Percentiles rank a stretch among this genome's conserved stretches.
Evolutionary conservation across 2,797 vertebrate genomes (phyloP).

Genomic region (Macroramphosus scolopax): DNA sequence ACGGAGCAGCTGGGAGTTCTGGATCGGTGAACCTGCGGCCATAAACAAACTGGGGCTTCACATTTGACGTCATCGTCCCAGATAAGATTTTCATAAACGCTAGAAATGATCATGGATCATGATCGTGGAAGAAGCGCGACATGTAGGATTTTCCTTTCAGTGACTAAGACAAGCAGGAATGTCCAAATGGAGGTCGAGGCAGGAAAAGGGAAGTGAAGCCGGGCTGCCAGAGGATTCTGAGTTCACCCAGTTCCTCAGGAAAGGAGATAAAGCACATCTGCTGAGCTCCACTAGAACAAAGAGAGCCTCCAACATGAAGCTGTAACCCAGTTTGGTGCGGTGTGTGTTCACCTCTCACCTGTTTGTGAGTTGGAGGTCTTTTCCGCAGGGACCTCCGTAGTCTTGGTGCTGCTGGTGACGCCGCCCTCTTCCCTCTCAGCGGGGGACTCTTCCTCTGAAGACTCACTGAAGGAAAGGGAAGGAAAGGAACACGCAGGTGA

Average conservation of each 20-base stretch:
- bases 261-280: neutral
- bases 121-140: neutral
- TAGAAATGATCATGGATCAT: too few relatives aligned
- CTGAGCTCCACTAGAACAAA: conserved; percentile 16
- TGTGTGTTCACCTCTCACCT: conserved; percentile 42
- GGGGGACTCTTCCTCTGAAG: conserved; percentile 76
- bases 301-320: neutral
- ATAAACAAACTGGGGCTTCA: too few relatives aligned
- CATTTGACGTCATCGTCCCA: neutral
- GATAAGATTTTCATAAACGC: neutral
- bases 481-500: conserved; percentile 14
- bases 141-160: neutral
- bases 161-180: conserved; percentile 30
- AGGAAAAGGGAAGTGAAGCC: conserved; percentile 57
- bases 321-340: neutral
- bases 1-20: neutral
- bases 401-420: conserved; percentile 14
- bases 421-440: conserved; percentile 66
- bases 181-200: conserved; percentile 20
- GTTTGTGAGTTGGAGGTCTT: conserved; percentile 39
- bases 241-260: conserved; percentile 54
- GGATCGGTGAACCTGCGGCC: neutral
- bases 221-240: conserved; percentile 34
- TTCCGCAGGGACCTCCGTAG: conserved; percentile 26
- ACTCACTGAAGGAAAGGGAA: conserved; percentile 65